Percentiles rank a stretch among this genome's conserved stretches.
phyloP scores from a whole-genome alignment of 1,140 invertebrate genomes.

The Heliothis subflexa region DNA sequence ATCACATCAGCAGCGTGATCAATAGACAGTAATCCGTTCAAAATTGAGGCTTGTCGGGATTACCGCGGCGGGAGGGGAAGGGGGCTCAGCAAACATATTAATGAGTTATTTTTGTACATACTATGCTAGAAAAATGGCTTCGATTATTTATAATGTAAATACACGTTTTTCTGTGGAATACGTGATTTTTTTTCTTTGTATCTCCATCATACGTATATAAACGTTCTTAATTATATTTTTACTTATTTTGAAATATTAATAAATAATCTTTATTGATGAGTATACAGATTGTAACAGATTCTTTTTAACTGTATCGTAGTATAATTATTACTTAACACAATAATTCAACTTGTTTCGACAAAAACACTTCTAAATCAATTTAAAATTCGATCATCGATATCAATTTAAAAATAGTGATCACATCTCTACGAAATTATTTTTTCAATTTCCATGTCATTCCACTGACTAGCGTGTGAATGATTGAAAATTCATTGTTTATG shows the following conservation, averaged over 20 bases:
- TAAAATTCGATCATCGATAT: no score
- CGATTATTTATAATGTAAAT: background rate
- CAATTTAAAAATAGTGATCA: no score
- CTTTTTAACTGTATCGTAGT: no score
- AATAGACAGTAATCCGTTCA: constrained; percentile 38
- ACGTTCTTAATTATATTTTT: no score
- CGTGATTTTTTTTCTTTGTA: background rate
- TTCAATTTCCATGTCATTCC: background rate
- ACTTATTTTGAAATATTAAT: no score
- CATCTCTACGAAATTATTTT: background rate
- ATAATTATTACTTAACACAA: no score
- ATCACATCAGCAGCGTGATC: constrained; percentile 21
- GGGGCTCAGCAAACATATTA: constrained; percentile 41
- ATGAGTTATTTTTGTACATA: constrained; percentile 29
- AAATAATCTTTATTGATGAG: no score
- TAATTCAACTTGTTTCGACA: no score
- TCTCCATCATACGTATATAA: no score
- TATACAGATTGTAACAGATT: no score
- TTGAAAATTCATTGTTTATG: background rate
- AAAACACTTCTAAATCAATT: no score
- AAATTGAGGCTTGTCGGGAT: constrained; percentile 42
- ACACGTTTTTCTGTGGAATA: background rate
- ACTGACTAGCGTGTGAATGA: background rate
- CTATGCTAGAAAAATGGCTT: background rate
- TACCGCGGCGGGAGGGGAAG: background rate